Percentiles rank a stretch among this genome's conserved stretches.
Evolutionary conservation across 2,888 invertebrate species (phyloP).

Genomic region (Mythimna loreyi): DNA sequence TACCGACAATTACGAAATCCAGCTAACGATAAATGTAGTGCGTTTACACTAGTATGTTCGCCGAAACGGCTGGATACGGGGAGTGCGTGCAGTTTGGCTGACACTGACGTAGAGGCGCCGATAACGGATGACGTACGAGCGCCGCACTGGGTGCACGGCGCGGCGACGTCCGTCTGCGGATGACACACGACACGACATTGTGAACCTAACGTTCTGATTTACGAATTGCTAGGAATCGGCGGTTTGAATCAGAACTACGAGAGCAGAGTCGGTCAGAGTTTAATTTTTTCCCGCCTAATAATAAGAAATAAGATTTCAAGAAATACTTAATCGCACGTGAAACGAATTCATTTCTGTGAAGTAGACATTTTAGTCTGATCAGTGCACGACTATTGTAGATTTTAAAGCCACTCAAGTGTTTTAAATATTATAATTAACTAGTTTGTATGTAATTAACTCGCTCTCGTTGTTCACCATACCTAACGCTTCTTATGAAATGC

Average conservation of each 20-base stretch:
- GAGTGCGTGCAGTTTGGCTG: slow-evolving; percentile 69
- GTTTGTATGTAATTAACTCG: no score
- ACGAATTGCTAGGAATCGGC: slow-evolving; percentile 40
- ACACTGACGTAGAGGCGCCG: slow-evolving; percentile 82
- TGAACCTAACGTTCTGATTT: slow-evolving; percentile 39
- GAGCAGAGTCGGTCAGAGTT: not conserved
- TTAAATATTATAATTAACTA: not conserved
- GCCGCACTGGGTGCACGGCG: slow-evolving; percentile 76
- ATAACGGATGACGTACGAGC: slow-evolving; percentile 85
- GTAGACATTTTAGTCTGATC: not conserved
- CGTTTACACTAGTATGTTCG: slow-evolving; percentile 47
- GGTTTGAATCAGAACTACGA: slow-evolving; percentile 8
- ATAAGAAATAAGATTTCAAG: not conserved
- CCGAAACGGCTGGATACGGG: slow-evolving; percentile 68
- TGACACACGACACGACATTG: slow-evolving; percentile 63
- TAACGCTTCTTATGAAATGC: slow-evolving; percentile 24
- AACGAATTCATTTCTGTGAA: not conserved
- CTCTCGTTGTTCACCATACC: slow-evolving; percentile 19
- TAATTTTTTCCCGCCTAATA: not conserved
- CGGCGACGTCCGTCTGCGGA: slow-evolving; percentile 72
- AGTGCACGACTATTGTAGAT: not conserved
- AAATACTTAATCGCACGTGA: not conserved
- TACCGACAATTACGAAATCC: not conserved
- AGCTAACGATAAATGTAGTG: slow-evolving; percentile 15
- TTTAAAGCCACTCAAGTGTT: not conserved